Evolutionary conservation across 2,888 invertebrate species (phyloP).

Genomic region (Gryllus longicercus): DNA sequence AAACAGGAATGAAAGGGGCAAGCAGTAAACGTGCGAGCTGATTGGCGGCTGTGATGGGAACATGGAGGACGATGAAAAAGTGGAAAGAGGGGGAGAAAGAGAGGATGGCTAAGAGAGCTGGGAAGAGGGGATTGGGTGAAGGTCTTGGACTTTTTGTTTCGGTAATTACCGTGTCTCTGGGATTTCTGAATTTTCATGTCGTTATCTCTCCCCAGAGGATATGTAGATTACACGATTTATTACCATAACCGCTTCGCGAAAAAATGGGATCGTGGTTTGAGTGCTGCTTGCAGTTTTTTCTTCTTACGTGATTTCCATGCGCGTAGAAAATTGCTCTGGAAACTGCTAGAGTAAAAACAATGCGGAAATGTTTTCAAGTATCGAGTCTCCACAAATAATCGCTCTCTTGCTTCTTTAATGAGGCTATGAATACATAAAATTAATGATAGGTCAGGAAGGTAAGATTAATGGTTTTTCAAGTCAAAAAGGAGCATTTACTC

Average conservation of each 20-base stretch:
- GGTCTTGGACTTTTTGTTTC: conserved; percentile 6
- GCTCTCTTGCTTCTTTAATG: too few species aligned
- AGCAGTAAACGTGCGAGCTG: not conserved
- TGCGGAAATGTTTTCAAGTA: too few species aligned
- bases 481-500: too few species aligned
- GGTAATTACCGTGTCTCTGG: not conserved
- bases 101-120: not conserved
- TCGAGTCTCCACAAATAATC: too few species aligned
- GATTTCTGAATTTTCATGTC: not conserved
- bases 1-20: not conserved
- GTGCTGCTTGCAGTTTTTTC: too few species aligned
- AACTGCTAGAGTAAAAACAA: too few species aligned
- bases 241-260: not conserved
- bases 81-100: not conserved
- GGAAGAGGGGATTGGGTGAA: not conserved
- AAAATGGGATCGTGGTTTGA: too few species aligned
- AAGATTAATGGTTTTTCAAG: too few species aligned
- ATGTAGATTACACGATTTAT: not conserved
- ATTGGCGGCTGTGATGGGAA: not conserved
- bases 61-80: not conserved
- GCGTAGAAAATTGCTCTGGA: too few species aligned
- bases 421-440: too few species aligned
- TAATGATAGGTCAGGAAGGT: too few species aligned
- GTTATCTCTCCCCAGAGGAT: not conserved
- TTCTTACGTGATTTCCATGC: too few species aligned